Base-by-base conservation (phyloP, 2,888 invertebrate species). In the Ischnura elegans region DNA sequence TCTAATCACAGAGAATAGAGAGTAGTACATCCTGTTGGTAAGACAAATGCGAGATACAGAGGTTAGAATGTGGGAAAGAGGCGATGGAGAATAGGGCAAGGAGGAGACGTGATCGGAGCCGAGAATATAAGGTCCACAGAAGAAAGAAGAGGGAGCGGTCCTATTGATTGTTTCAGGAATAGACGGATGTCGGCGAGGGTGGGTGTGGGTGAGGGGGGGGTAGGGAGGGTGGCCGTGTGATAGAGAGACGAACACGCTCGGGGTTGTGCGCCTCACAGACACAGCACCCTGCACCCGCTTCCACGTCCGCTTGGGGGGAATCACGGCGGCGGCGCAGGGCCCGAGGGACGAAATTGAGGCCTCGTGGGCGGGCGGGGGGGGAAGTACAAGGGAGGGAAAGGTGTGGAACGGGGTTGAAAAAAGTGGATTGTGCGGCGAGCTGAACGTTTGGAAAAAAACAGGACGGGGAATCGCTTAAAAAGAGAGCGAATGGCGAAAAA, bases 141-240 rank as follows among this genome's bases (percentile, higher is more conserved):
- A 19, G 25, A 25, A 43, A 6, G 43, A 6, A 5, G 19, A 10
- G 25, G 43, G 8, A 45, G 25, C 2, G 45, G 13, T 16, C 25
- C 6, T 86, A 86, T 86, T n/a, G 76, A 76, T n/a, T 76, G 76
- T 76, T 43, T 42, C 55, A 36, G 45, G 86, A 86, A 21, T 43
- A 45, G 36, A 10, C 16, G 19, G 51, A 51, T 13, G 19, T 13
- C 13, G 51, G 47, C 5, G 47, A 47, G 47, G 13, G 47, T 8
- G 47, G 13, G n/a, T n/a, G 36, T 36, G 51, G 36, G 36, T 36
- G 51, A 25, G 51, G 4, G 43, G 47, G n/a, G 29, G 87, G 19
- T 10, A 21, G 61, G 61, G 51, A 21, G 55, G 1, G 55, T 36
- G 43, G 61, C 42, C 16, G 42, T 61, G 29, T 13, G 61, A 46